A percentile compares a stretch with the other conserved stretches of the same genome.
Conservation (phyloP, 2,113 vertebrate species). For the Apistogramma diplotaenia region DNA sequence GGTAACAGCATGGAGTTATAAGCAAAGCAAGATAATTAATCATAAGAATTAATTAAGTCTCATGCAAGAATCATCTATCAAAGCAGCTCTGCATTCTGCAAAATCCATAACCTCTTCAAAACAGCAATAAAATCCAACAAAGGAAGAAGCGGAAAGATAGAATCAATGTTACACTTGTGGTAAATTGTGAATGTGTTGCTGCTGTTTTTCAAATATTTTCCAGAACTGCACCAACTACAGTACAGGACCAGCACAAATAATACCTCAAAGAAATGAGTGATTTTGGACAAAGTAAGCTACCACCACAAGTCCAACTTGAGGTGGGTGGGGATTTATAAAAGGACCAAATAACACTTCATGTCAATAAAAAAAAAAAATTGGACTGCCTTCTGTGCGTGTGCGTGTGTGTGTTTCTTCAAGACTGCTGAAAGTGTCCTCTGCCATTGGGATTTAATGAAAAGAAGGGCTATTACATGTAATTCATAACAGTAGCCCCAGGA, state of each 20-base stretch:
- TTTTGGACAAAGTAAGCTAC: slow-evolving; percentile 12
- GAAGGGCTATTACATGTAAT: slow-evolving; percentile 68
- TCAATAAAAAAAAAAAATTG: slow-evolving; percentile 47
- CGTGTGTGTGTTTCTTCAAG: slow-evolving; percentile 13
- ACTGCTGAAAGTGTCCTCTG: slow-evolving; percentile 61
- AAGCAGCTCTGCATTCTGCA: slow-evolving; percentile 2
- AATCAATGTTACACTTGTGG: neutral
- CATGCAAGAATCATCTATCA: slow-evolving; percentile 40
- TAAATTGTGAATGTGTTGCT: slow-evolving; percentile 5
- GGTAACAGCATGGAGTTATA: slow-evolving; percentile 49
- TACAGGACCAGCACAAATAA: neutral
- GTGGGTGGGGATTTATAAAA: slow-evolving; percentile 19
- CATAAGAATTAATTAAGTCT: slow-evolving; percentile 52
- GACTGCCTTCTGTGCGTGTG: neutral
- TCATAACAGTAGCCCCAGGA: slow-evolving; percentile 66
- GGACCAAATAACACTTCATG: slow-evolving; percentile 33
- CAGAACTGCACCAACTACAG: neutral
- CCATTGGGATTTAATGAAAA: slow-evolving; percentile 71
- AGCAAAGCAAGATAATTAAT: slow-evolving; percentile 56
- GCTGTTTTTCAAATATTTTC: neutral
- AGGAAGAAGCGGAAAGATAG: neutral
- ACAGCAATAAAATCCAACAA: slow-evolving; percentile 12
- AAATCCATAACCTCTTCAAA: slow-evolving; percentile 32
- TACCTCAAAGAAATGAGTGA: neutral
- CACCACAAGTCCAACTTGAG: neutral